Conservation (phyloP, 1,140 invertebrate species). For the Lasioglossum albipes region DNA sequence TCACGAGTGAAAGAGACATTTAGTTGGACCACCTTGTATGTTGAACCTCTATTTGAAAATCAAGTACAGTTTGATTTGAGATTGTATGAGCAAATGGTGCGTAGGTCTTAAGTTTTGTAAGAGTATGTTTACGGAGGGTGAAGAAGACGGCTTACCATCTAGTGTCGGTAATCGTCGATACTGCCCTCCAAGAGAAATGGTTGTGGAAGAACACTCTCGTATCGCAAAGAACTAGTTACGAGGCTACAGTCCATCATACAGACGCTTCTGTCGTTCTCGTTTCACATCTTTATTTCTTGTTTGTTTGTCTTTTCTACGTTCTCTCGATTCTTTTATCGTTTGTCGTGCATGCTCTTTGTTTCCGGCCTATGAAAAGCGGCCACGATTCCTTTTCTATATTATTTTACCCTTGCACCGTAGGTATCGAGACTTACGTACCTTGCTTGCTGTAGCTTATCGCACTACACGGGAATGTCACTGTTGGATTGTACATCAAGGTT, state of each 20-base stretch:
- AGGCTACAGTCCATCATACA: conserved; percentile 77
- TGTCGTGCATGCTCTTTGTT: conserved; percentile 8
- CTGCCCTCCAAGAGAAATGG: conserved; percentile 73
- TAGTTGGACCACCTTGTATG: background rate
- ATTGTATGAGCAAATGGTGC: conserved; percentile 11
- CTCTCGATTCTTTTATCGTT: background rate
- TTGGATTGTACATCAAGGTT: conserved; percentile 63
- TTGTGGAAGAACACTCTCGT: conserved; percentile 76
- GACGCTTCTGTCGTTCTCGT: conserved; percentile 25
- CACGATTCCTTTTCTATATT: conserved; percentile 51
- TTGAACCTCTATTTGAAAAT: background rate
- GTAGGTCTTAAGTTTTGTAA: conserved; percentile 12
- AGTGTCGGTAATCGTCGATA: conserved; percentile 74
- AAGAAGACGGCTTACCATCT: conserved; percentile 72
- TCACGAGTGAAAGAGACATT: too few species aligned
- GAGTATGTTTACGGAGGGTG: conserved; percentile 65
- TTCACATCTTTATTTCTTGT: conserved; percentile 7
- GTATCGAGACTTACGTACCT: conserved; percentile 55
- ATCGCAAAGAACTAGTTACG: conserved; percentile 70
- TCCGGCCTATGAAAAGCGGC: conserved; percentile 4
- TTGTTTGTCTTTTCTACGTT: background rate
- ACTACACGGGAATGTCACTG: conserved; percentile 57
- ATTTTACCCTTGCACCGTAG: conserved; percentile 61
- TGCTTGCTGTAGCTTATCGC: conserved; percentile 61
- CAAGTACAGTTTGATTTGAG: background rate